Conservation (phyloP, 2,797 vertebrate species). For the Gymnothorax javanicus region DNA sequence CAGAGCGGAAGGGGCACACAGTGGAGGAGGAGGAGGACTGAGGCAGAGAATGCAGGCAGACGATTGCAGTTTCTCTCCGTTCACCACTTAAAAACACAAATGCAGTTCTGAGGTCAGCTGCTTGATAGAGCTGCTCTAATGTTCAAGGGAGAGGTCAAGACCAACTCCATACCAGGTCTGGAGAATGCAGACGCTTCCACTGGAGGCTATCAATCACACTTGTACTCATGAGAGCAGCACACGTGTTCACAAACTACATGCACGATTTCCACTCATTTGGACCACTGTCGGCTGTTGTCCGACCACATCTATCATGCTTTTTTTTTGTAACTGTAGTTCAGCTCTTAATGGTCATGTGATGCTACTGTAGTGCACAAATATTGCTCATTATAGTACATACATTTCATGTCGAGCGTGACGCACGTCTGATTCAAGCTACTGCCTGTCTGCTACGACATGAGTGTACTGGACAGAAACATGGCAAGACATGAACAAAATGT, state of each 20-base stretch:
- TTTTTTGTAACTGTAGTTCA: background rate
- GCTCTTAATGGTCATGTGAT: background rate
- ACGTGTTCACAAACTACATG: background rate
- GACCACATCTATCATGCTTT: background rate
- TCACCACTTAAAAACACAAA: conserved; percentile 1
- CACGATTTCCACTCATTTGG: background rate
- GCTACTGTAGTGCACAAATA: background rate
- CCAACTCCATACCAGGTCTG: background rate
- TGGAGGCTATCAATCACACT: background rate
- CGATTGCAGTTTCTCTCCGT: background rate
- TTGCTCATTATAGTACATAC: background rate
- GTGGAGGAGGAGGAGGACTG: conserved; percentile 24
- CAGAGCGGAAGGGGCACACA: conserved; percentile 21
- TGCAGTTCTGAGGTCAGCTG: background rate
- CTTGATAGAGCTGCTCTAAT: background rate
- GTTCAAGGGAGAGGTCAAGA: conserved; percentile 18
- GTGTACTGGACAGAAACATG: background rate
- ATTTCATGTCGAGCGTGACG: background rate
- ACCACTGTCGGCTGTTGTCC: background rate
- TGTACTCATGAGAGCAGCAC: background rate
- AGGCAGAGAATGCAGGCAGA: conserved; percentile 6
- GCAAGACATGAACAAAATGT: background rate
- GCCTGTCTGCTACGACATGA: background rate
- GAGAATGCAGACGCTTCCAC: background rate
- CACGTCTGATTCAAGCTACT: background rate